Percentiles rank a stretch among this genome's conserved stretches.
phyloP scores from a whole-genome alignment of 2,113 vertebrate species.

The Scartelaos histophorus region DNA sequence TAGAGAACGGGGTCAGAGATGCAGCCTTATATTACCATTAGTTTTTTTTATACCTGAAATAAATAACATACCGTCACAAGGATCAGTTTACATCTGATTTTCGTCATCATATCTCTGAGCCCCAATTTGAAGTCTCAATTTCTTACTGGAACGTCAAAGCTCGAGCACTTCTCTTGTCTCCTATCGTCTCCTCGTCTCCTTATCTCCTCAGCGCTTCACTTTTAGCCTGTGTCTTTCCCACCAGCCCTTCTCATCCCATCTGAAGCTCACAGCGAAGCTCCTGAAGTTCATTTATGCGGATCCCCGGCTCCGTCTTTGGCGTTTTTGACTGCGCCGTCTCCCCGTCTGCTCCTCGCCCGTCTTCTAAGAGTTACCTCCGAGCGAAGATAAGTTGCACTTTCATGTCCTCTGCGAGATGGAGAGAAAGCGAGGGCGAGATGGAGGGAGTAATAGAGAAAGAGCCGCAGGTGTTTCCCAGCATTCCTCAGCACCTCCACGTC shows the following conservation, averaged over 20 bases:
- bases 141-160: slow-evolving; percentile 26
- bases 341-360: slow-evolving; percentile 48
- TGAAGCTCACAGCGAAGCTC: slow-evolving; percentile 25
- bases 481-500: slow-evolving; percentile 29
- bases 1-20: neutral
- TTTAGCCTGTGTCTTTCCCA: slow-evolving; percentile 43
- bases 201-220: slow-evolving; percentile 18
- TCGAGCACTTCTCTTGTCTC: slow-evolving; percentile 33
- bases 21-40: neutral
- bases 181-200: slow-evolving; percentile 36
- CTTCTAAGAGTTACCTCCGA: slow-evolving; percentile 54
- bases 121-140: neutral
- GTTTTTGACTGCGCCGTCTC: slow-evolving; percentile 55
- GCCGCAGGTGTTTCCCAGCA: slow-evolving; percentile 49
- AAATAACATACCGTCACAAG: too few species aligned
- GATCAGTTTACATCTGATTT: too few species aligned
- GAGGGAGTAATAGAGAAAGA: slow-evolving; percentile 17
- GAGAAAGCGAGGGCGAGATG: slow-evolving; percentile 38
- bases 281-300: slow-evolving; percentile 61
- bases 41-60: neutral
- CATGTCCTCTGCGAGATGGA: slow-evolving; percentile 38
- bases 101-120: too few species aligned
- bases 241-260: slow-evolving; percentile 34
- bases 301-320: slow-evolving; percentile 26
- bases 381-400: slow-evolving; percentile 39